phyloP scores from a whole-genome alignment of 2,113 vertebrate genomes.

The Isichthys henryi region DNA sequence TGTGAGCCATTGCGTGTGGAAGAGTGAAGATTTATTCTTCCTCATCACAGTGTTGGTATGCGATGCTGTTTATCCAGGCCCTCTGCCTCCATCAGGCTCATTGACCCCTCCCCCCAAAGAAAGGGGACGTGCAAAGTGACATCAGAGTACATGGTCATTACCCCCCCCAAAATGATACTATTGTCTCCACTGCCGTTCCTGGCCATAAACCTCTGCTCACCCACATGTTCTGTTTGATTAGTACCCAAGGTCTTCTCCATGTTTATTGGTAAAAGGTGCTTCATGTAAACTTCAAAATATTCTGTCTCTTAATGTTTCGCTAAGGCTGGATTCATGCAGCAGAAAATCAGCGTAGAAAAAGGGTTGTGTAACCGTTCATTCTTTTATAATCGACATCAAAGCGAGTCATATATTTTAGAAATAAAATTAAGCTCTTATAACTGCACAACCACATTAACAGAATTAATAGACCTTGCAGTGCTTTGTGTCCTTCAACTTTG shows the following conservation, averaged over 20 bases:
- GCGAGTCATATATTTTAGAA: not conserved
- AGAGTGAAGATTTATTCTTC: too few species aligned
- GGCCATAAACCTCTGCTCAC: not conserved
- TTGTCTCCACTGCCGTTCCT: not conserved
- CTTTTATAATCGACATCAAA: slow-evolving; percentile 9
- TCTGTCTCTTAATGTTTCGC: not conserved
- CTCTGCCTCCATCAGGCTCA: not conserved
- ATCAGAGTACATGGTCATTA: not conserved
- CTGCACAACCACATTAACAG: not conserved
- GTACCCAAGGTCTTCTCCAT: not conserved
- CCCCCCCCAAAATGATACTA: not conserved
- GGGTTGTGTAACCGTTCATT: not conserved
- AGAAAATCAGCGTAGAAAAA: not conserved
- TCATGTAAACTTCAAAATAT: not conserved
- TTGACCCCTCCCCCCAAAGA: not conserved
- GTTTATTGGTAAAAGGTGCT: not conserved
- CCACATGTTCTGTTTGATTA: not conserved
- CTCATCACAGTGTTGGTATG: not conserved
- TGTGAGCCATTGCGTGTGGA: too few species aligned
- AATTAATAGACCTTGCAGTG: not conserved
- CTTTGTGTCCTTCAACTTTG: not conserved
- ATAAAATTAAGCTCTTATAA: slow-evolving; percentile 1
- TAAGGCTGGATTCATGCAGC: not conserved
- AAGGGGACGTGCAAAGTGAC: not conserved
- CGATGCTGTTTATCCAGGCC: not conserved